phyloP scores from a whole-genome alignment of 2,888 invertebrate genomes.

The Euplexia lucipara region DNA sequence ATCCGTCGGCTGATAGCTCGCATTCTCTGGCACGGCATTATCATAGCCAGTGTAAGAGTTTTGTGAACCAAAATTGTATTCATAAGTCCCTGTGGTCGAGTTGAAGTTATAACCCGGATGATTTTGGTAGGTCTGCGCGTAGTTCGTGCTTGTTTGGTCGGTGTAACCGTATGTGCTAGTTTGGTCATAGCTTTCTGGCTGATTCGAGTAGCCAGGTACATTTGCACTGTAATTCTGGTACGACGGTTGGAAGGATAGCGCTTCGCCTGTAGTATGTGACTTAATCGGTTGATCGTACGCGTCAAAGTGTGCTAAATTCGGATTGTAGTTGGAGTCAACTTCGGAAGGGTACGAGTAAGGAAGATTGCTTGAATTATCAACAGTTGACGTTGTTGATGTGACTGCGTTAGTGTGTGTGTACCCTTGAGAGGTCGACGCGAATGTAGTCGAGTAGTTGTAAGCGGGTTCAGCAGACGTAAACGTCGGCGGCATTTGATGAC shows the following conservation, averaged over 20 bases:
- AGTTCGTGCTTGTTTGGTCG: constrained; percentile 71
- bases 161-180: constrained; percentile 67
- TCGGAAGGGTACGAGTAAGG: constrained; percentile 66
- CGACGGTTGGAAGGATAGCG: constrained; percentile 69
- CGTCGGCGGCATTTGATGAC: constrained; percentile 63
- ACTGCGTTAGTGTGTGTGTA: constrained; percentile 76
- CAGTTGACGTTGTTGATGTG: constrained; percentile 62
- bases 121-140: constrained; percentile 83
- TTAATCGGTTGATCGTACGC: constrained; percentile 85
- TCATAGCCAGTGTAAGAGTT: constrained; percentile 76
- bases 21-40: constrained; percentile 68
- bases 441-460: constrained; percentile 74
- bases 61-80: constrained; percentile 92
- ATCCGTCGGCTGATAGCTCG: constrained; percentile 69
- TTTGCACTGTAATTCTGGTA: constrained; percentile 66
- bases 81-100: constrained; percentile 89
- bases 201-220: constrained; percentile 45
- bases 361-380: constrained; percentile 63
- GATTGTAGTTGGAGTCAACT: constrained; percentile 64
- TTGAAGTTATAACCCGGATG: constrained; percentile 93
- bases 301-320: constrained; percentile 77
- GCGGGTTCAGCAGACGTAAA: constrained; percentile 71
- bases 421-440: constrained; percentile 74
- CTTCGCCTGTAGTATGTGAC: constrained; percentile 86
- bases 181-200: constrained; percentile 69